Conservation (phyloP, 1,140 invertebrate genomes). For the Penaeus indicus region DNA sequence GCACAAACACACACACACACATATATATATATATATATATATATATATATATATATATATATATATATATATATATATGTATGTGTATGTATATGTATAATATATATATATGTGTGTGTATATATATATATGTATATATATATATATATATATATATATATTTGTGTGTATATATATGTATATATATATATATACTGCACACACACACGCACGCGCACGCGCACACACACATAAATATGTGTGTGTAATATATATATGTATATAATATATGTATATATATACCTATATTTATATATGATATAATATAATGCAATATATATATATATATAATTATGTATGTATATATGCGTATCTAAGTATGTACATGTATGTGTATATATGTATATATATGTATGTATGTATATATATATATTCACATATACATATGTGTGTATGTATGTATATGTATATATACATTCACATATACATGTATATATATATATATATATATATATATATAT, state of each 20-base stretch:
- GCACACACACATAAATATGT: conserved; percentile 17
- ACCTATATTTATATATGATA: neutral
- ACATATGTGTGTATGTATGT: neutral
- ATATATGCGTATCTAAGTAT: neutral
- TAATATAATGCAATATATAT: neutral
- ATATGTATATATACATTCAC: neutral
- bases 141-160: conserved; percentile 1
- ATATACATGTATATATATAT: neutral
- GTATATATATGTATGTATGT: neutral
- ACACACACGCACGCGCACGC: conserved; percentile 10
- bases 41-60: neutral
- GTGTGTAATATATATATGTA: conserved; percentile 4
- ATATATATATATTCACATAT: neutral
- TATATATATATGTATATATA: conserved; percentile 27
- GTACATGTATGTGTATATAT: neutral
- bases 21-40: conserved; percentile 24
- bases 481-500: neutral
- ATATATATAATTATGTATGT: neutral
- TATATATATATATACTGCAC: neutral
- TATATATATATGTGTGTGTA: conserved; percentile 6
- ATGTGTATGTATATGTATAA: conserved; percentile 16
- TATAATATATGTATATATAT: neutral
- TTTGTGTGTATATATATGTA: neutral
- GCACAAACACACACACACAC: neutral
- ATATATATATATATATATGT: neutral